Evolutionary conservation across 2,113 vertebrate genomes (phyloP).

Genomic region (Perognathus longimembris): DNA sequence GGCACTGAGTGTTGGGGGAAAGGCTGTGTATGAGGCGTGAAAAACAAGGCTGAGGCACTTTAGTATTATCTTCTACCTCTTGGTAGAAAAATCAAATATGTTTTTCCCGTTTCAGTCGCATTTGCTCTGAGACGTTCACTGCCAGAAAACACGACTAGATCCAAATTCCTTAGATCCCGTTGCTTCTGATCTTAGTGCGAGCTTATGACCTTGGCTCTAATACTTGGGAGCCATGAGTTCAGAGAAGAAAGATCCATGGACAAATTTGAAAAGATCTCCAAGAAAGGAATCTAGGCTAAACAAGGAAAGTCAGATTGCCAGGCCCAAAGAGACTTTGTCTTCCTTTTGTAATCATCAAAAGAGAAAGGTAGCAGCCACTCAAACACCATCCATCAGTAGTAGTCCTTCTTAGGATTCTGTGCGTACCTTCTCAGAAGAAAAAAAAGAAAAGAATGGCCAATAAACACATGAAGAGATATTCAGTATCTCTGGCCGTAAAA

Average conservation of each 20-base stretch:
- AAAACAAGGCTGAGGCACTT: background rate
- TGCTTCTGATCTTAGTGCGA: background rate
- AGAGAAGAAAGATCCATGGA: background rate
- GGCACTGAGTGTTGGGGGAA: background rate
- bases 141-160: background rate
- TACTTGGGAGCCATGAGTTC: background rate
- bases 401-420: background rate
- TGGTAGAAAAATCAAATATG: slow-evolving; percentile 36
- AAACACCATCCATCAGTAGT: no score
- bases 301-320: background rate
- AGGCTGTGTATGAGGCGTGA: slow-evolving; percentile 18
- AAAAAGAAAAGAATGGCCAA: no score
- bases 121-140: background rate
- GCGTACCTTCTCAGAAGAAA: no score
- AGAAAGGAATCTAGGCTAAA: background rate
- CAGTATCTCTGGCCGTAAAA: no score
- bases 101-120: background rate
- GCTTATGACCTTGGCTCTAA: background rate
- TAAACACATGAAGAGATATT: no score
- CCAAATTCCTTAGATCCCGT: background rate
- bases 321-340: background rate
- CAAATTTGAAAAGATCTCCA: background rate
- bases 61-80: slow-evolving; percentile 24
- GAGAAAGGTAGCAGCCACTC: no score
- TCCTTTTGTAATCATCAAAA: no score